Evolutionary conservation across 2,888 invertebrate species (phyloP).

Genomic region (Phortica magna): DNA sequence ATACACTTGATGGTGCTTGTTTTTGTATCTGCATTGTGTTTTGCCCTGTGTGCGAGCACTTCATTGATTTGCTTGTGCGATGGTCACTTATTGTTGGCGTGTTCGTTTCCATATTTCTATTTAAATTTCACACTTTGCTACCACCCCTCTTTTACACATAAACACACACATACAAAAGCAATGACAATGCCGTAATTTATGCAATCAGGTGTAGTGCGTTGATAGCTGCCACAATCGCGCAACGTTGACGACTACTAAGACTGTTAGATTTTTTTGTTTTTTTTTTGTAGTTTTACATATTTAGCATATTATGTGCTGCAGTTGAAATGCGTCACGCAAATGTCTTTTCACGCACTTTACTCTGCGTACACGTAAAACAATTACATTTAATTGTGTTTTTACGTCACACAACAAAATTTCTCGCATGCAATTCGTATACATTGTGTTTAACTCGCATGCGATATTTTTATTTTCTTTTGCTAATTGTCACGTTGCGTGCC

Average conservation of each 20-base stretch:
- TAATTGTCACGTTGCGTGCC: slow-evolving; percentile 17
- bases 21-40: background rate
- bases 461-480: background rate
- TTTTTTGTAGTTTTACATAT: slow-evolving; percentile 14
- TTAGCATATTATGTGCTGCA: background rate
- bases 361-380: background rate
- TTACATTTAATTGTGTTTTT: slow-evolving; percentile 26
- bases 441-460: slow-evolving; percentile 23
- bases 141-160: background rate
- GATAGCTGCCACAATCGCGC: background rate
- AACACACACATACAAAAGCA: background rate
- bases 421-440: slow-evolving; percentile 2
- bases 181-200: slow-evolving; percentile 19
- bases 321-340: slow-evolving; percentile 27
- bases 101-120: background rate
- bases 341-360: background rate
- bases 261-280: background rate
- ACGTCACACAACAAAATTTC: slow-evolving; percentile 8
- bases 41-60: background rate
- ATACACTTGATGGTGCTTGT: too few relatives aligned
- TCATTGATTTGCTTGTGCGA: background rate
- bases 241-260: background rate
- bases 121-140: background rate
- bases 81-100: too few relatives aligned
- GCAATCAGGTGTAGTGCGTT: slow-evolving; percentile 21